phyloP scores from a whole-genome alignment of 2,888 invertebrate species.

The Corbicula japonica region DNA sequence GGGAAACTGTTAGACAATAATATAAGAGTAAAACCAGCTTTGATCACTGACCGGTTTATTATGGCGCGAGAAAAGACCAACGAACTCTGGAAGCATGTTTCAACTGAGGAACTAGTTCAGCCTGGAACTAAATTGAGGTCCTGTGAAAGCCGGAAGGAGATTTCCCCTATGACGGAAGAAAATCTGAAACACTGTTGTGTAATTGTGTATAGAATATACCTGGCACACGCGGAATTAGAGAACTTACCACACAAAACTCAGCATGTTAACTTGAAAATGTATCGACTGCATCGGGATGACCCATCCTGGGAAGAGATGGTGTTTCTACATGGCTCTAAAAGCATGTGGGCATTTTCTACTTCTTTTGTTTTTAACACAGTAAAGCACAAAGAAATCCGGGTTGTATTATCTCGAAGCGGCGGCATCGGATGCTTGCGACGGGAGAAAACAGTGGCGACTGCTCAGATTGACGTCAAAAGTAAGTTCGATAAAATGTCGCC shows the following conservation, averaged over 20 bases:
- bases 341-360: conserved; percentile 44
- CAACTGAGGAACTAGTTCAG: conserved; percentile 37
- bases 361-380: conserved; percentile 36
- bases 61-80: conserved; percentile 42
- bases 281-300: conserved; percentile 2
- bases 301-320: conserved; percentile 33
- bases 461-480: conserved; percentile 20
- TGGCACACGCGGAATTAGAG: conserved; percentile 37
- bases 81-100: conserved; percentile 46
- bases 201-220: conserved; percentile 39
- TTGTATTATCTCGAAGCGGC: conserved; percentile 16
- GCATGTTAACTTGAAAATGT: conserved; percentile 32
- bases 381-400: conserved; percentile 25
- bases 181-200: conserved; percentile 52
- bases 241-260: conserved; percentile 12
- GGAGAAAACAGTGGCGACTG: conserved; percentile 26
- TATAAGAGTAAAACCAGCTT: conserved; percentile 43
- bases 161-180: conserved; percentile 43
- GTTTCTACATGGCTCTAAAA: conserved; percentile 29
- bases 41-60: conserved; percentile 34
- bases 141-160: conserved; percentile 29
- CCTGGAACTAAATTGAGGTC: conserved; percentile 59
- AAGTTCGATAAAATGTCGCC: conserved; percentile 26
- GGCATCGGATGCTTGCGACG: conserved; percentile 41
- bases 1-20: conserved; percentile 57